Base-by-base conservation (phyloP, 2,113 vertebrate genomes). In the Condylura cristata region DNA sequence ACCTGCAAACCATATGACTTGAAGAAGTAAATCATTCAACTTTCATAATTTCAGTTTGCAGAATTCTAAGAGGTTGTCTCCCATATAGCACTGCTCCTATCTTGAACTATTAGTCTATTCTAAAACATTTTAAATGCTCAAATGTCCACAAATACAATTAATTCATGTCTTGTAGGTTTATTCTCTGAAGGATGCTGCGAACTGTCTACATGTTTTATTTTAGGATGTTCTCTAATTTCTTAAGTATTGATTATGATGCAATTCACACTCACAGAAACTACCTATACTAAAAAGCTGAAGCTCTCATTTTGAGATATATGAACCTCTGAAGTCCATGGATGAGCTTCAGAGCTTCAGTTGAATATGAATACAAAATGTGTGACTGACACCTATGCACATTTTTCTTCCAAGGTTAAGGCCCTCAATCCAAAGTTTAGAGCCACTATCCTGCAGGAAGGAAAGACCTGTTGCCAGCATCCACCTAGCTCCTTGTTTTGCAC, bases 41-140 rank as follows among this genome's bases (percentile, higher is more conserved):
- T 86, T 58, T 34, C 9, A 18, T 39, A 63, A 51, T 58, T 83
- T 85, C 70, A 46, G 65, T 80, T 70, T 51, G 34, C 28, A 72
- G 79, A 91, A 26, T 9, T 46, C 7, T 6, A 28, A 60, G 63
- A 84, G 11, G 2, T 34, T 61, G 32, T 41, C 34, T 85, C 18
- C 70, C 28, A 28, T 20, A 72, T 4, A 41, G 2, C 8, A 72
- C 72, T 88, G 30, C 16, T 82, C n/a, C 32, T 17, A 51, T 75
- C n/a, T 90, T 85, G 34, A 89, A 61, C 90, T 89, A 86, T 34
- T 48, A 89, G 56, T 91, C 72, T 74, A 60, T 70, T 91, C 46
- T 2, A 10, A 48, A 53, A 76, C 5, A 34, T n/a, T 63, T 75
- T 80, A 66, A 63, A 63, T 91, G 37, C 30, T 51, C 68, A 20